Evolutionary conservation across 2,113 vertebrate species (phyloP).

Genomic region (Delphinus delphis): DNA sequence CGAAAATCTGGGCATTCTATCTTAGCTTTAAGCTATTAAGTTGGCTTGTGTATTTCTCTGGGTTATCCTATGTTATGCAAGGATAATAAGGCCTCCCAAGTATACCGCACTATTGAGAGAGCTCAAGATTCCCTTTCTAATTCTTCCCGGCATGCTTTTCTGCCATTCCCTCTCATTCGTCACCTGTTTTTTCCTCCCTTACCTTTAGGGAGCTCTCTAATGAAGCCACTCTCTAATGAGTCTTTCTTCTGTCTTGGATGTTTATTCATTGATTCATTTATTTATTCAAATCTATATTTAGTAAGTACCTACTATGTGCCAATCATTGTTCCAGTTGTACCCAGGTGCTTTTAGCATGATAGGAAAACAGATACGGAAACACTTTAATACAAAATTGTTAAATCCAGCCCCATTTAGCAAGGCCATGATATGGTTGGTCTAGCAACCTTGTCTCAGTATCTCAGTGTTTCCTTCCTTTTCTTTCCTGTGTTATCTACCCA

Average conservation of each 20-base stretch:
- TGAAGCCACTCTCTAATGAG: neutral
- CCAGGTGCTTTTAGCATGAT: neutral
- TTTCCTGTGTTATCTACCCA: neutral
- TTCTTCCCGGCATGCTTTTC: neutral
- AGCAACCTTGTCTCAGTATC: neutral
- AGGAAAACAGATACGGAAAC: neutral
- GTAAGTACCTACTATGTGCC: neutral
- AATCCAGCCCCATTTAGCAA: neutral
- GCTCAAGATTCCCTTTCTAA: neutral
- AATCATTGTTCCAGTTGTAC: neutral
- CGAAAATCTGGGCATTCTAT: neutral
- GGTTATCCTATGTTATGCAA: neutral
- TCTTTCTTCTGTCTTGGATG: neutral
- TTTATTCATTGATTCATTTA: neutral
- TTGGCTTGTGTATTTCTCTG: neutral
- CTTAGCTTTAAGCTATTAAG: neutral
- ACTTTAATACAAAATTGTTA: neutral
- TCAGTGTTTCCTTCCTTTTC: neutral
- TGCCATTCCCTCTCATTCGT: neutral
- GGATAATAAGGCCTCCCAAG: neutral
- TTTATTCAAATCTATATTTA: slow-evolving; percentile 10
- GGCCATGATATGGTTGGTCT: neutral
- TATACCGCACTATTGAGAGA: neutral
- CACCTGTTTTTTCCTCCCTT: neutral
- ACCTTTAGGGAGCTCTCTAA: neutral